A percentile compares a stretch with the other conserved stretches of the same genome.
These are phyloP conservation scores for Anthopleura sola DNA, from an alignment of 64 coral and sea anemone genomes.

Conservation along the genomic window DNA sequence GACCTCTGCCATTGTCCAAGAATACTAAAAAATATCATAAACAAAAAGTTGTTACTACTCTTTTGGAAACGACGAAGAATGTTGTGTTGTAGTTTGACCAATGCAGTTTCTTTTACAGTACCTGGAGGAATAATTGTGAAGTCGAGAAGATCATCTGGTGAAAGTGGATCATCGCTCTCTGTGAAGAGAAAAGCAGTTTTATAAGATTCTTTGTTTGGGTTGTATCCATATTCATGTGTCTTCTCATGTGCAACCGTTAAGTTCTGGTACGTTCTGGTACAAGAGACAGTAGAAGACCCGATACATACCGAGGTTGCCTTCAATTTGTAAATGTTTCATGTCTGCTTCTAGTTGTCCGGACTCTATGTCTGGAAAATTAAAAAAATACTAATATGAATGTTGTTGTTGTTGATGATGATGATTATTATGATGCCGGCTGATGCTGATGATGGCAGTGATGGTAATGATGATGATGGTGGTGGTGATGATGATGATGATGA, in stretches of 20 bases:
- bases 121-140: conserved; percentile 13
- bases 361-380: not conserved
- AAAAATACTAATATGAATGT: not conserved
- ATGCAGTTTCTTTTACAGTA: not conserved
- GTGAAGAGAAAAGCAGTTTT: not conserved
- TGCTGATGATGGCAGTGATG: too few species aligned
- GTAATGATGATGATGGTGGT: too few species aligned
- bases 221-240: too few species aligned
- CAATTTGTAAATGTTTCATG: not conserved
- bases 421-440: too few species aligned
- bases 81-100: too few species aligned
- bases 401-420: too few species aligned
- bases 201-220: too few species aligned
- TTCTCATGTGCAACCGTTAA: too few species aligned
- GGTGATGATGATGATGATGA: too few species aligned
- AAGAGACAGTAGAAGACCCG: not conserved
- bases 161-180: not conserved
- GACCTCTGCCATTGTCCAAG: conserved; percentile 34
- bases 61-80: not conserved
- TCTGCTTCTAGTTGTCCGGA: not conserved
- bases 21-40: conserved; percentile 15
- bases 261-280: too few species aligned
- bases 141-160: not conserved
- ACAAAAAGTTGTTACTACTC: not conserved
- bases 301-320: not conserved